Base-by-base conservation (phyloP, 1,140 invertebrate genomes). In the Drosophila aff. region DNA sequence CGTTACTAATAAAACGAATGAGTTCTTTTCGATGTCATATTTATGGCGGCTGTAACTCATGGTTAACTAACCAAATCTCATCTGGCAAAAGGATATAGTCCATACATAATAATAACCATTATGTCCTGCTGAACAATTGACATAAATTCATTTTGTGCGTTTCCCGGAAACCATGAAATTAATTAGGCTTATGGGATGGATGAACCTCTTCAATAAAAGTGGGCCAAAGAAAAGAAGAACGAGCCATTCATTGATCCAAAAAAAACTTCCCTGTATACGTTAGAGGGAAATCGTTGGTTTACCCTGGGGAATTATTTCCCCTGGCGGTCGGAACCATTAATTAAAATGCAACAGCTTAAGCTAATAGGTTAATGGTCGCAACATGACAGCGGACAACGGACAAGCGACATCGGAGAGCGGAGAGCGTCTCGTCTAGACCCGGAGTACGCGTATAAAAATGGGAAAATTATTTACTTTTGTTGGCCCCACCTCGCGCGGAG, bases 261-360 rank as follows among this genome's bases (percentile, higher is more conserved):
- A 49, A 18, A 67, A 66, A 77, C 26, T 53, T 53, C 41, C 40
- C 43, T 52, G 1, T 57, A 57, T 57, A 40, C 31, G 53, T 58
- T 60, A 50, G 26, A 43, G 52, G 80, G 64, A 89, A 89, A 84
- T 84, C 82, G 67, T 57, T 58, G 71, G 65, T 33, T 64, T 59
- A 10, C 71, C 55, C 41, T 31, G 58, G 18, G 58, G 38, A 44
- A 58, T 68, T 38, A 62, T 62, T 44, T 59, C 59, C 62, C 81
- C 41, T 16, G 16, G 28, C 15, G 57, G 62, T 58, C 36, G 43
- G 33, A 15, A 23, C 31, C 73, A 81, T 81, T 90, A 81, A 90
- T 85, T 90, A 85, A 89, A 90, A 81, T 81, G 72, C 79, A 90
- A 79, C 78, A 79, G 79, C 81, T 90, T 82, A 89, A 76, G 65